Evolutionary conservation across 1,140 invertebrate genomes (phyloP).

Genomic region (Xylocopa sonorina): DNA sequence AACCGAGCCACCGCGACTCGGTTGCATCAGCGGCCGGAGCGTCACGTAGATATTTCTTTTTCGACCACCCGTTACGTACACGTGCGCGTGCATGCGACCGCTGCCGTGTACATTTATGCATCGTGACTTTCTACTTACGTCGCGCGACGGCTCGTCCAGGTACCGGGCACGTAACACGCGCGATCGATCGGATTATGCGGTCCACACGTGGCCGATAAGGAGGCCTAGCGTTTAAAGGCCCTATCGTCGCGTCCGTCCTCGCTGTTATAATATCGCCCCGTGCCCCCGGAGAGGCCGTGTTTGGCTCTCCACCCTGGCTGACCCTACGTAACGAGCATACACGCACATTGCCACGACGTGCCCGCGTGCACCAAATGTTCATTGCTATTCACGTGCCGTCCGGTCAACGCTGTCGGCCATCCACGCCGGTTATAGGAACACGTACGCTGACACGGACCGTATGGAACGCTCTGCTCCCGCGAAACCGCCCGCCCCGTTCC

Average conservation of each 20-base stretch:
- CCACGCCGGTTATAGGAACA: background rate
- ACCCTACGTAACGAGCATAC: background rate
- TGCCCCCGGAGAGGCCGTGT: rapidly evolving
- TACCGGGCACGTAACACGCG: constrained; percentile 26
- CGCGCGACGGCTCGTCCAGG: background rate
- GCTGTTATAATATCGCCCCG: background rate
- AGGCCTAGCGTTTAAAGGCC: background rate
- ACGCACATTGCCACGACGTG: constrained; percentile 9
- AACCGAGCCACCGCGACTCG: too few relatives aligned
- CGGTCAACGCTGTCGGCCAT: constrained; percentile 15
- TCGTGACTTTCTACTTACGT: constrained; percentile 53
- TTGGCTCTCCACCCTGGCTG: background rate
- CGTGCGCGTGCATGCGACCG: constrained; percentile 53
- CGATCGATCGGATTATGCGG: constrained; percentile 35
- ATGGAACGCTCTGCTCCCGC: background rate
- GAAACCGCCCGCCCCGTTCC: background rate
- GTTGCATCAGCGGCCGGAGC: constrained; percentile 34
- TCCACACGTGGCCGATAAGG: constrained; percentile 41
- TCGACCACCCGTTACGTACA: constrained; percentile 43
- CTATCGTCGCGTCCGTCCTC: constrained; percentile 1
- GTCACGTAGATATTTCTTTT: constrained; percentile 49
- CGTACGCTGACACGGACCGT: background rate
- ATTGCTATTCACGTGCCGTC: constrained; percentile 40
- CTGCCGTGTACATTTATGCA: constrained; percentile 35
- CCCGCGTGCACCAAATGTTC: constrained; percentile 22